A percentile compares a stretch with the other conserved stretches of the same genome.
phyloP scores from a whole-genome alignment of 2,888 invertebrate genomes.

The Keiferia lycopersicella region DNA sequence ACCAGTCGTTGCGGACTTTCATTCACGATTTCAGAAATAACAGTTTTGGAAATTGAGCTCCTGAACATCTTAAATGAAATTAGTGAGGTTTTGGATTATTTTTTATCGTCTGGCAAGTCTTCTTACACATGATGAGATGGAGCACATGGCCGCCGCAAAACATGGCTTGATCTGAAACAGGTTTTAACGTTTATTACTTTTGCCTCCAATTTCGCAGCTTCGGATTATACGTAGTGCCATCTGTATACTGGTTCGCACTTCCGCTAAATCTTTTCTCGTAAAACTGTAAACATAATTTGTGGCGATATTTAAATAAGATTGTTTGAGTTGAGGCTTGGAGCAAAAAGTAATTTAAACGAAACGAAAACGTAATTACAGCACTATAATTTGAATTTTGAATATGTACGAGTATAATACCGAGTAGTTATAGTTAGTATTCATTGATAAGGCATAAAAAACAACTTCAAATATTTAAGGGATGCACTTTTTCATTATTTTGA shows the following conservation, averaged over 20 bases:
- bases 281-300: constrained; percentile 13
- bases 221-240: constrained; percentile 20
- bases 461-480: no score
- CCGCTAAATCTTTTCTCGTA: constrained; percentile 17
- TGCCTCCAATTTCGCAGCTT: constrained; percentile 29
- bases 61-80: no score
- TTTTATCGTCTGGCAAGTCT: neutral
- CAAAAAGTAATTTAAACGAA: neutral
- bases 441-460: no score
- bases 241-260: constrained; percentile 27
- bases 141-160: constrained; percentile 2
- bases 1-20: no score
- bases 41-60: no score
- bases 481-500: no score
- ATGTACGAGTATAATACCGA: no score
- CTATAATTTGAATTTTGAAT: no score
- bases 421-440: no score
- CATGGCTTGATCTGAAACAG: constrained; percentile 20
- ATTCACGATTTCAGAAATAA: no score
- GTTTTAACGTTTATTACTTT: constrained; percentile 26
- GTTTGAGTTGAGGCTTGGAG: neutral
- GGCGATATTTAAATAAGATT: constrained; percentile 4
- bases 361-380: no score
- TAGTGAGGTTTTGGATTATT: neutral
- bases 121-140: neutral